Base-by-base conservation (phyloP, 2,797 vertebrate species). In the Sebastes hubbsi region DNA sequence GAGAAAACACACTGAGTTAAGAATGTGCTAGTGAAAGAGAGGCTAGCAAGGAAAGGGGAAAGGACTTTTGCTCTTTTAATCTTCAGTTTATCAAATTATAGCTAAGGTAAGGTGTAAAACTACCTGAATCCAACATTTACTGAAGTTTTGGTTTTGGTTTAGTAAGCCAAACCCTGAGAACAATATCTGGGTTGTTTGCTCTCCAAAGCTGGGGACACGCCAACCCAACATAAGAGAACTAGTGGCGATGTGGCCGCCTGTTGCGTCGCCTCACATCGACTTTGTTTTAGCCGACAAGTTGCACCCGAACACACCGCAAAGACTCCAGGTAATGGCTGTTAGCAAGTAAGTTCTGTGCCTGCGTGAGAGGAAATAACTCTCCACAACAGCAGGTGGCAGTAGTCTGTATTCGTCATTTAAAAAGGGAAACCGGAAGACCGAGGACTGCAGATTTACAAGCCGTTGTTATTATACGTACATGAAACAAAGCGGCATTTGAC, bases 171-270 rank as follows among this genome's bases (percentile, higher is more conserved):
- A 64, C 22, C 13, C 62, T 64, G 36, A 64, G 22, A 65, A 27
- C 1, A 46, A 4, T 5, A 60, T 65, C 36, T 7, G 62, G n/a
- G n/a, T 25, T 63, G 22, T 30, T 60, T 20, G 27, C 30, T 63
- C 34, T 1, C 22, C 0, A 12, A 66, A 18, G 24, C 5, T 49
- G 7, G 16, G 42, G 16, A 52, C 20, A 0, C 49, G 16, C 16
- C 42, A 49, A 20, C 42, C 42, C 16, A 49, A 20, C 42, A 49
- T 49, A 2, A 49, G 42, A 20, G 16, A 49, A 49, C 46, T 49
- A 0, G 46, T 0, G 46, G 6, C 46, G 0, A 49, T 8, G 46
- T 0, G 18, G 0, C 0, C 46, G 46, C 46, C 46, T 49, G 0
- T 49, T 49, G 46, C 18, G 0, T 49, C 46, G 3, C 0, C 16